phyloP scores from a whole-genome alignment of 2,888 invertebrate genomes.

The Achlya flavicornis region DNA sequence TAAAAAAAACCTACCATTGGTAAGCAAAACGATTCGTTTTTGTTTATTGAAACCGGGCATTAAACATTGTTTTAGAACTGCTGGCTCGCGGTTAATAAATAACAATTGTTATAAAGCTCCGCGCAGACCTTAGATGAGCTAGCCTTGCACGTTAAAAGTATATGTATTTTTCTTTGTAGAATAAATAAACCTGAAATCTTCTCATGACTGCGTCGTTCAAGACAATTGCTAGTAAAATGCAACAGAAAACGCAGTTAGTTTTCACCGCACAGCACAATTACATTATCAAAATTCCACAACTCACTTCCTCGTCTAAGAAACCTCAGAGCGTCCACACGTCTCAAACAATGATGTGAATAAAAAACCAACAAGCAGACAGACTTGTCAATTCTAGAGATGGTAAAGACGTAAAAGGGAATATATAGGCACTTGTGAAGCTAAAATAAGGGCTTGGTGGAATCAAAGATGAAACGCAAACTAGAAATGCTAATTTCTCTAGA shows the following conservation, averaged over 20 bases:
- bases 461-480: constrained; percentile 1
- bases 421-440: neutral
- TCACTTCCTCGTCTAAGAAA: constrained; percentile 5
- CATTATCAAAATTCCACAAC: neutral
- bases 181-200: neutral
- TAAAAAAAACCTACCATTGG: no score
- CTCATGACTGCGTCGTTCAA: neutral
- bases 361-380: neutral
- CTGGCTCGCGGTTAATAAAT: no score
- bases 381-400: constrained; percentile 4
- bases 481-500: neutral
- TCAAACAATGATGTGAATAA: constrained; percentile 7
- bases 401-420: constrained; percentile 5
- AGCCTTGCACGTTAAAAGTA: neutral
- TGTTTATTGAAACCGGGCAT: no score
- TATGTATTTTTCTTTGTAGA: neutral
- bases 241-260: neutral
- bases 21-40: no score
- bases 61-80: no score
- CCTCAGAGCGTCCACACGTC: neutral
- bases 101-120: no score
- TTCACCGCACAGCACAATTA: neutral
- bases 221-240: no score
- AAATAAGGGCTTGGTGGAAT: constrained; percentile 5
- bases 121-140: no score